Evolutionary conservation across 2,113 vertebrate species (phyloP).

Genomic region (Chloropsis cyanopogon): DNA sequence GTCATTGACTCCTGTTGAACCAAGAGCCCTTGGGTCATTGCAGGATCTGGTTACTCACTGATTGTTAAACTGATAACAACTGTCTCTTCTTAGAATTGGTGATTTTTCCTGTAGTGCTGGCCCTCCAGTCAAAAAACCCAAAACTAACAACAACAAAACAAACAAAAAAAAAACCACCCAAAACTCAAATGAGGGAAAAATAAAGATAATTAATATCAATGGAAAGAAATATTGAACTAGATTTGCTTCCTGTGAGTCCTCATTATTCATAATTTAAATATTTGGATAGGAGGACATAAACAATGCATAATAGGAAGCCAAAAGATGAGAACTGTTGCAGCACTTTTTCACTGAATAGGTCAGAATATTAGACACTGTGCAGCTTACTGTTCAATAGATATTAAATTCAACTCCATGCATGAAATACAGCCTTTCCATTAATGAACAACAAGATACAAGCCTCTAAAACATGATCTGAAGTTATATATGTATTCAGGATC

Average conservation of each 20-base stretch:
- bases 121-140: not conserved
- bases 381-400: not conserved
- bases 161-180: not conserved
- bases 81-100: not conserved
- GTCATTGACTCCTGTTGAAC: not conserved
- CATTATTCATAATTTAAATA: conserved; percentile 62
- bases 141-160: not conserved
- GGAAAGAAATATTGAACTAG: conserved; percentile 18
- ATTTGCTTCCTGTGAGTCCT: conserved; percentile 16
- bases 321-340: not conserved
- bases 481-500: not conserved
- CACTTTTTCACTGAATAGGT: not conserved
- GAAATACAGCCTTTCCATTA: not conserved
- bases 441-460: not conserved
- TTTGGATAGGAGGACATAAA: not conserved
- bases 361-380: not conserved
- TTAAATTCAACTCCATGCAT: not conserved
- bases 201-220: conserved; percentile 53
- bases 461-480: not conserved
- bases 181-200: not conserved
- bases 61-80: not conserved
- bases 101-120: not conserved
- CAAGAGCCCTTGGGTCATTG: not conserved
- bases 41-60: not conserved
- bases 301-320: not conserved